These are phyloP conservation scores for Corythornis leucogaster DNA, from an alignment of 2,797 vertebrate genomes.

Conservation along the genomic window DNA sequence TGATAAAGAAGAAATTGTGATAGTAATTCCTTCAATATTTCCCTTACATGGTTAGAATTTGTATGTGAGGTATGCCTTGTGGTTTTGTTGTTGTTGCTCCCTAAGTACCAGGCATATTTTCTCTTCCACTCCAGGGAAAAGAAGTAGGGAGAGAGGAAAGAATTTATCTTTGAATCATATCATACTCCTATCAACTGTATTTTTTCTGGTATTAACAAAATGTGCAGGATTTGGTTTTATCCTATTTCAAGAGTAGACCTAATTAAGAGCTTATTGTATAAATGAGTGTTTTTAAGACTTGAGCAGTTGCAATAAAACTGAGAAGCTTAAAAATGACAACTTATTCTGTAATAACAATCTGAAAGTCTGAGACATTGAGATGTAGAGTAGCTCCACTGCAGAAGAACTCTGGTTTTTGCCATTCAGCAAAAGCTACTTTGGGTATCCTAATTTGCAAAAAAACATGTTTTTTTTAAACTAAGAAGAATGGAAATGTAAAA, in stretches of 20 bases:
- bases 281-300: background rate
- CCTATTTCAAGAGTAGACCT: background rate
- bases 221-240: conserved; percentile 16
- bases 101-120: background rate
- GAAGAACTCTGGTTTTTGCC: background rate
- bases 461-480: background rate
- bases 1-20: background rate
- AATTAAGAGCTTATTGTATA: conserved; percentile 21
- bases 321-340: conserved; percentile 6
- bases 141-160: background rate
- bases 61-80: background rate
- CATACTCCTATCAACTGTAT: background rate
- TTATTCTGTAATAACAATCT: background rate
- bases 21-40: background rate
- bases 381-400: background rate
- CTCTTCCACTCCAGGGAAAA: background rate
- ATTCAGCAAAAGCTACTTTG: background rate
- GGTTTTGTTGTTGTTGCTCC: background rate
- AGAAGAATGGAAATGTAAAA: background rate
- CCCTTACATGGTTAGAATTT: background rate
- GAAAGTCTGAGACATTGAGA: background rate
- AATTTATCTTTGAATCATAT: background rate
- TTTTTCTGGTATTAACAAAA: conserved; percentile 5
- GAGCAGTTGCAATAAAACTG: background rate
- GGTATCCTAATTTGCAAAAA: background rate